Conservation (phyloP, 2,797 vertebrate genomes). For the Tapirus indicus region DNA sequence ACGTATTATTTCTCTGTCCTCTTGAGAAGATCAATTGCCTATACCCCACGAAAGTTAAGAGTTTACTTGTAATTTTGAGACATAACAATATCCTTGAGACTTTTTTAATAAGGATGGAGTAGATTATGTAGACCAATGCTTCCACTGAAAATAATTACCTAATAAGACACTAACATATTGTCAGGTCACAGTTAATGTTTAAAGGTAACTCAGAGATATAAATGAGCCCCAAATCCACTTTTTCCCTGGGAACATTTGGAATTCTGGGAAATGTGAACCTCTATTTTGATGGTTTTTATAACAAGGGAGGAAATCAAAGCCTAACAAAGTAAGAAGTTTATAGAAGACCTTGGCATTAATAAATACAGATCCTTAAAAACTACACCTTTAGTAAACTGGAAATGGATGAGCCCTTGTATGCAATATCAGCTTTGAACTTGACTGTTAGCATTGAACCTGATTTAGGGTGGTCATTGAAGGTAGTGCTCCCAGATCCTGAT, state of each 20-base stretch:
- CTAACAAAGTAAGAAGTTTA: neutral
- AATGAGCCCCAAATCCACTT: neutral
- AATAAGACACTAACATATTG: conserved; percentile 22
- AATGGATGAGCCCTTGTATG: neutral
- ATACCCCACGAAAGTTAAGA: neutral
- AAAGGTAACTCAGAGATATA: conserved; percentile 20
- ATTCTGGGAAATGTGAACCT: conserved; percentile 2
- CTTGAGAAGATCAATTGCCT: neutral
- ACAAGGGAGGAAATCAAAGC: neutral
- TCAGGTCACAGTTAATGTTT: neutral
- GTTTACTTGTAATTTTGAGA: conserved; percentile 17
- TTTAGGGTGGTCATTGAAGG: neutral
- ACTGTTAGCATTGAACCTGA: conserved; percentile 42
- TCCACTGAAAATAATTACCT: conserved; percentile 28
- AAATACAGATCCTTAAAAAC: neutral
- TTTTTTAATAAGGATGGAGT: conserved; percentile 36
- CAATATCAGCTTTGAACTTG: conserved; percentile 27
- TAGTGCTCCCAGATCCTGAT: neutral
- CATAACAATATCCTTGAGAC: neutral
- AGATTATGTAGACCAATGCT: neutral
- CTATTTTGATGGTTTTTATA: neutral
- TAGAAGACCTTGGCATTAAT: neutral
- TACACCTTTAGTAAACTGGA: neutral
- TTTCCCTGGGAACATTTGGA: conserved; percentile 7
- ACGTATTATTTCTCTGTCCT: neutral